Evolutionary conservation across 1,140 invertebrate species (phyloP).

Genomic region (Drosophila mojavensis): DNA sequence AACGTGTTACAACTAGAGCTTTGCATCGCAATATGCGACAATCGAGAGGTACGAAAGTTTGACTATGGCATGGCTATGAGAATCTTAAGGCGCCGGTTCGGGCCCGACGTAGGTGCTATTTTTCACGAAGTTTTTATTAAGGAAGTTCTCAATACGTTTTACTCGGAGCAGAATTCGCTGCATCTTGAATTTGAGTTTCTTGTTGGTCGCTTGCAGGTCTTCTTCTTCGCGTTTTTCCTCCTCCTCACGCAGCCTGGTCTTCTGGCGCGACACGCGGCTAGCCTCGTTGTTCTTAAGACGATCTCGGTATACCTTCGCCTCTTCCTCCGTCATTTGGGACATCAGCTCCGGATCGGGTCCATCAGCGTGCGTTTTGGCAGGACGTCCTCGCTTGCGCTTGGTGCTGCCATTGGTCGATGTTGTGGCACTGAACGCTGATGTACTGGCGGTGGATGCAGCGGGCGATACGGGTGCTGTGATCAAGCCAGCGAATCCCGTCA

Average conservation of each 20-base stretch:
- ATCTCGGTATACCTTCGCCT: slow-evolving; percentile 63
- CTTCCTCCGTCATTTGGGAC: slow-evolving; percentile 50
- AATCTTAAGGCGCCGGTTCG: slow-evolving; percentile 54
- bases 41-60: slow-evolving; percentile 54
- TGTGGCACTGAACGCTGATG: slow-evolving; percentile 55
- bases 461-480: slow-evolving; percentile 70
- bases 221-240: slow-evolving; percentile 55
- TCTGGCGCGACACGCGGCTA: slow-evolving; percentile 71
- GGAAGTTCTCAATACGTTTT: slow-evolving; percentile 21
- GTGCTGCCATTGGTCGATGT: slow-evolving; percentile 9
- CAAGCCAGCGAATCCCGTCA: slow-evolving; percentile 51
- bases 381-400: slow-evolving; percentile 74
- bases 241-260: slow-evolving; percentile 70
- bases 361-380: slow-evolving; percentile 75
- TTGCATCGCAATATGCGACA: slow-evolving; percentile 64
- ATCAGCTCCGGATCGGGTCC: slow-evolving; percentile 66
- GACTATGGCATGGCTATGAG: slow-evolving; percentile 63
- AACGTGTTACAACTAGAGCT: slow-evolving; percentile 41
- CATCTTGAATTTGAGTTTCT: slow-evolving; percentile 14
- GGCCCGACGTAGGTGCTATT: slow-evolving; percentile 60
- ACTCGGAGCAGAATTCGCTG: slow-evolving; percentile 13
- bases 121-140: slow-evolving; percentile 35
- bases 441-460: slow-evolving; percentile 61
- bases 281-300: slow-evolving; percentile 80
- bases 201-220: slow-evolving; percentile 26